Evolutionary conservation across 2,888 invertebrate species (phyloP).

Genomic region (Tinea pellionella): DNA sequence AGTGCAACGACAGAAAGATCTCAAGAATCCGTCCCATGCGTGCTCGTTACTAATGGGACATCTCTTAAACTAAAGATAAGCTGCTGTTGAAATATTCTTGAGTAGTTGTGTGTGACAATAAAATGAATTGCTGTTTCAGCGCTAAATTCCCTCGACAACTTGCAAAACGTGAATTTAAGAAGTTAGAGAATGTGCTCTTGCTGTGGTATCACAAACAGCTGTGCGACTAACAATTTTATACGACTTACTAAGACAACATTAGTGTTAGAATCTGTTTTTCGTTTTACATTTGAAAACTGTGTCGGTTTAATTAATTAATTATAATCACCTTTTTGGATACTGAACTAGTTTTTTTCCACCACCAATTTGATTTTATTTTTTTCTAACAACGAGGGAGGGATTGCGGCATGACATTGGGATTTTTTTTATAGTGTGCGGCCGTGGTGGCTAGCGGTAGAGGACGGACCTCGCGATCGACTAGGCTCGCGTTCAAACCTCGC

Average conservation of each 20-base stretch:
- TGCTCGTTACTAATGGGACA: conserved; percentile 8
- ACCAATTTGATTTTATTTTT: too few species aligned
- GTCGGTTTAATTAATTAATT: too few species aligned
- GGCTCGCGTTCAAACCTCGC: too few species aligned
- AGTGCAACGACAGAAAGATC: background rate
- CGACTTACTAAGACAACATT: background rate
- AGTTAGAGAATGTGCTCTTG: background rate
- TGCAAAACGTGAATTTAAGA: conserved; percentile 9
- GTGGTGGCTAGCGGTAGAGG: too few species aligned
- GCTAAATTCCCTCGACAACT: conserved; percentile 1
- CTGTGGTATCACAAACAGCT: background rate
- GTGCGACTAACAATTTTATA: background rate
- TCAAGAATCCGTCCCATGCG: background rate
- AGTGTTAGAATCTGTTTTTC: background rate
- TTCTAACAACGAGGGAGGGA: too few species aligned
- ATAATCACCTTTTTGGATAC: too few species aligned
- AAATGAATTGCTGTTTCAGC: conserved; percentile 5
- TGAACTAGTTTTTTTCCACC: too few species aligned
- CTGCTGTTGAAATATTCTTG: conserved; percentile 3
- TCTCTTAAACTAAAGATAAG: conserved; percentile 4
- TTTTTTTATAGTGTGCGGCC: too few species aligned
- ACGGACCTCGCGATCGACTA: too few species aligned
- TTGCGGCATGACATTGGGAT: too few species aligned
- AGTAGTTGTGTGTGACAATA: conserved; percentile 4
- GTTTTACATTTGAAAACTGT: too few species aligned